phyloP scores from a whole-genome alignment of 2,797 vertebrate species.

The Tapera naevia region DNA sequence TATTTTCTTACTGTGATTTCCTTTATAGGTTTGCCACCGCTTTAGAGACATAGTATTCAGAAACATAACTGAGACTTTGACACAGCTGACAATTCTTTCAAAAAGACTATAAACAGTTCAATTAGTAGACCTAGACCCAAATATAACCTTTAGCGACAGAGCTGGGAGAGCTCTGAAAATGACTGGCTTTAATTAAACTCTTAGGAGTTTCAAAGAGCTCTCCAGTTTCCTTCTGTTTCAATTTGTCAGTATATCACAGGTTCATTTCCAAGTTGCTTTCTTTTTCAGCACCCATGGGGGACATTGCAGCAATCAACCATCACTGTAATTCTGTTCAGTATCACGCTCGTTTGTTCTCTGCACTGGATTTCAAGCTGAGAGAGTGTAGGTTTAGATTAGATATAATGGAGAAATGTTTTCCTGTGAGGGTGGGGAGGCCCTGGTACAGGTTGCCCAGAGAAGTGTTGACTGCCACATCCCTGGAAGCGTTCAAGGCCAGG shows the following conservation, averaged over 20 bases:
- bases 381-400: too few species aligned
- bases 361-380: not conserved
- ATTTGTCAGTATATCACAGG: not conserved
- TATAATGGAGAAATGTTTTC: too few species aligned
- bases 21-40: not conserved
- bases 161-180: not conserved
- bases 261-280: not conserved
- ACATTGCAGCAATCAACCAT: not conserved
- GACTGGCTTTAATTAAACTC: not conserved
- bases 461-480: too few species aligned
- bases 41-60: not conserved
- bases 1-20: not conserved
- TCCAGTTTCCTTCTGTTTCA: not conserved
- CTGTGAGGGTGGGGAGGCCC: too few species aligned
- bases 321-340: not conserved
- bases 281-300: not conserved
- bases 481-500: too few species aligned
- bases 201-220: not conserved
- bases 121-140: not conserved
- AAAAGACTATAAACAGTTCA: not conserved
- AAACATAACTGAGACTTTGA: not conserved
- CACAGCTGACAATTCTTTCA: not conserved
- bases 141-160: not conserved
- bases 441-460: too few species aligned
- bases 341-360: accelerated